phyloP scores from a whole-genome alignment of 2,888 invertebrate genomes.

The Psylliodes chrysocephalus region DNA sequence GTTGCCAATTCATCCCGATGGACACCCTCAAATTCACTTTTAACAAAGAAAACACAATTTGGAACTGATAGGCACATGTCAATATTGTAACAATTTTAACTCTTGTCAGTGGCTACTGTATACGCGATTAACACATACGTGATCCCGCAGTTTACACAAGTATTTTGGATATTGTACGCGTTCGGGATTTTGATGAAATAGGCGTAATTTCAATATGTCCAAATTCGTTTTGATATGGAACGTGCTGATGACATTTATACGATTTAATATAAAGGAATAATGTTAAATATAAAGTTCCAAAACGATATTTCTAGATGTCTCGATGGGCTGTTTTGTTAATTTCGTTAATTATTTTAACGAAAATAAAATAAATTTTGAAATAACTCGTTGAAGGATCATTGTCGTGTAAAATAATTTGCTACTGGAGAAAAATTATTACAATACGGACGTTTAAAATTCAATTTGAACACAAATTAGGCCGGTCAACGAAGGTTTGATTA shows the following conservation, averaged over 20 bases:
- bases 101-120: conserved; percentile 1
- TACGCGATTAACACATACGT: neutral
- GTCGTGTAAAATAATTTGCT: no score
- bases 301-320: neutral
- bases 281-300: neutral
- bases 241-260: neutral
- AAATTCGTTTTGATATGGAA: neutral
- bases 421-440: no score
- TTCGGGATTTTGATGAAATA: neutral
- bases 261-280: neutral
- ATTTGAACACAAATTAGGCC: no score
- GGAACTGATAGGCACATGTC: conserved; percentile 16
- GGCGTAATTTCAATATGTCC: neutral
- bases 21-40: conserved; percentile 5
- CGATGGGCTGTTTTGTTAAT: no score
- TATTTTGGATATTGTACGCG: neutral
- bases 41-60: conserved; percentile 6
- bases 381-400: no score
- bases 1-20: neutral
- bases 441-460: no score
- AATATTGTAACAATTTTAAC: conserved; percentile 30
- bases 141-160: neutral
- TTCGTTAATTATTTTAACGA: no score
- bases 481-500: no score
- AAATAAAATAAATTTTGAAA: no score